These are phyloP conservation scores for Babyrousa celebensis DNA, from an alignment of 2,797 vertebrate species.

Conservation along the genomic window DNA sequence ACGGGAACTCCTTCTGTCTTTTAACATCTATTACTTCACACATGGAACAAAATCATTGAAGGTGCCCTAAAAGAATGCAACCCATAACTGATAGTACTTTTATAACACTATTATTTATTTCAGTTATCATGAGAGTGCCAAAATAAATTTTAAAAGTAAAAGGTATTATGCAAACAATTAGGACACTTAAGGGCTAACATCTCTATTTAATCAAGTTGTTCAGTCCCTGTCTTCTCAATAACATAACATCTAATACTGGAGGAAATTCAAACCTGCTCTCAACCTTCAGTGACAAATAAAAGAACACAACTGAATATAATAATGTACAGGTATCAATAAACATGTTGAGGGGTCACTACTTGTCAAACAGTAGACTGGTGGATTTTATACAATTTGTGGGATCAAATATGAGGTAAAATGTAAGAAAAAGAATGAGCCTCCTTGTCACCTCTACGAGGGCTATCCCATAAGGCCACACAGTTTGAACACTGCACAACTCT, in stretches of 20 bases:
- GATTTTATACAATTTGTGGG: not conserved
- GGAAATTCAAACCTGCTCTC: slow-evolving; percentile 30
- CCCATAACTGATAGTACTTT: not conserved
- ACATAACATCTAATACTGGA: not conserved
- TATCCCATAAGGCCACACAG: not conserved
- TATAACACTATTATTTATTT: not conserved
- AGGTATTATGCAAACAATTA: slow-evolving; percentile 35
- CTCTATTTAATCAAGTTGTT: not conserved
- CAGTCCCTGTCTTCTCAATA: slow-evolving; percentile 8
- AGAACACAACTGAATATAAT: not conserved
- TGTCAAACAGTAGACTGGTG: slow-evolving; percentile 8
- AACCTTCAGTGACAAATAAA: slow-evolving; percentile 24
- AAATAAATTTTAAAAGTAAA: slow-evolving; percentile 48
- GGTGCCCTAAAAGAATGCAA: not conserved
- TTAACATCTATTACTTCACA: slow-evolving; percentile 29
- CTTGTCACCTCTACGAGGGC: not conserved
- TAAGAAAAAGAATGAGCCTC: not conserved
- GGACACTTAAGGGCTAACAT: not conserved
- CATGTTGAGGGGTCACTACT: not conserved
- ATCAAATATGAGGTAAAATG: slow-evolving; percentile 15
- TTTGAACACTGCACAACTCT: not conserved
- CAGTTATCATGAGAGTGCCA: not conserved
- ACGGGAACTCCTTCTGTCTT: not conserved
- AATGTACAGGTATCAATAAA: not conserved
- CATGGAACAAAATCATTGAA: not conserved